phyloP scores from a whole-genome alignment of 2,113 vertebrate genomes.

The Dipodomys stephensi region DNA sequence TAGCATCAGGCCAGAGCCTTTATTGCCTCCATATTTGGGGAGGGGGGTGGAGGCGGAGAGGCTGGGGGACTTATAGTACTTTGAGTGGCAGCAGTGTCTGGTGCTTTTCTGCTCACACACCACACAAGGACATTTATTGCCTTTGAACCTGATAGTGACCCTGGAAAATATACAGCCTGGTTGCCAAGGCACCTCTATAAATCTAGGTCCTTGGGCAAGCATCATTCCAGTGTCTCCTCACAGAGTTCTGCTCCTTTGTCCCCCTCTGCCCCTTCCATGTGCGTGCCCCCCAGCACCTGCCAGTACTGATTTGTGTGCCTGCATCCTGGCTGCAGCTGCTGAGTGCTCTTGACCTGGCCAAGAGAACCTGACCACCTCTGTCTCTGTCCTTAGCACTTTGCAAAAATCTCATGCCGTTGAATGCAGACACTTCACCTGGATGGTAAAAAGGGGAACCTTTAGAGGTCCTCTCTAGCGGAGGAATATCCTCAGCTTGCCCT shows the following conservation, averaged over 20 bases:
- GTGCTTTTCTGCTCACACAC: background rate
- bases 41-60: too few species aligned
- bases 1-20: background rate
- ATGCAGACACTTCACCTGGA: too few species aligned
- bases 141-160: background rate
- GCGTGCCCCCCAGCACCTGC: too few species aligned
- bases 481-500: background rate
- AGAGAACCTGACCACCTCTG: background rate
- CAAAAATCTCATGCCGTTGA: conserved; percentile 1
- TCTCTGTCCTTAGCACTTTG: background rate
- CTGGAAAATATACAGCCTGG: background rate
- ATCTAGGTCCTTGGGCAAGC: background rate
- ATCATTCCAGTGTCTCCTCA: background rate
- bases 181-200: conserved; percentile 6
- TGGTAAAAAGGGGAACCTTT: background rate
- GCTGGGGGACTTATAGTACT: background rate
- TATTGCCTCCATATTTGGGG: background rate
- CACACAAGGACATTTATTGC: background rate
- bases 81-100: background rate
- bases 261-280: too few species aligned
- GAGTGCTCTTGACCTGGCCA: background rate
- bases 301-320: background rate
- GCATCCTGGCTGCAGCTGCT: background rate
- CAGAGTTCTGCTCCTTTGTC: background rate
- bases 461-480: background rate